phyloP scores from a whole-genome alignment of 2,888 invertebrate species.

The Pedicia rivosa region DNA sequence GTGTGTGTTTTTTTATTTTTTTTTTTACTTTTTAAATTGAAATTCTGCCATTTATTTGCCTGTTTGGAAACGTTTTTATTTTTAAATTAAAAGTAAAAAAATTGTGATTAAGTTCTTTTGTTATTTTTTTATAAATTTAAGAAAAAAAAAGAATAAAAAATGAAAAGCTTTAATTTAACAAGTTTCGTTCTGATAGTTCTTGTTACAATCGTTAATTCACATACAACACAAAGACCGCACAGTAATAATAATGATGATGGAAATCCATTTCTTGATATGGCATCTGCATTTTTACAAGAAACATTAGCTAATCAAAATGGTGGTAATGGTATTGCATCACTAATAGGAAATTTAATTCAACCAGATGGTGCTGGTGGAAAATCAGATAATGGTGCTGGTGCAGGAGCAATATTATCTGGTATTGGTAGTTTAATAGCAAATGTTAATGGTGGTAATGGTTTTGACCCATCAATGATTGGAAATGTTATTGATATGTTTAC shows the following conservation, averaged over 20 bases:
- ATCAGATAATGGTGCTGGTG: constrained; percentile 22
- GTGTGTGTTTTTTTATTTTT: not conserved
- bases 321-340: constrained; percentile 40
- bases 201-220: constrained; percentile 4
- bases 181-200: too few species aligned
- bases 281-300: constrained; percentile 49
- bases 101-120: not conserved
- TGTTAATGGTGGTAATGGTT: constrained; percentile 33
- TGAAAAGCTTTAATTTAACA: too few species aligned
- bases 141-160: too few species aligned
- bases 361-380: constrained; percentile 40
- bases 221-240: constrained; percentile 21
- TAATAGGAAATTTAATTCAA: constrained; percentile 52
- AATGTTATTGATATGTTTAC: constrained; percentile 40
- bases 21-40: not conserved
- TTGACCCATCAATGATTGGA: constrained; percentile 39
- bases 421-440: constrained; percentile 25
- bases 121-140: too few species aligned
- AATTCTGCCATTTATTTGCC: not conserved
- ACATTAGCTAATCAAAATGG: constrained; percentile 29
- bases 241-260: constrained; percentile 34
- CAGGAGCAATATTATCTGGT: constrained; percentile 27
- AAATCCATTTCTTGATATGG: constrained; percentile 50
- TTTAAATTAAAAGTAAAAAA: too few species aligned
- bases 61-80: too few species aligned